Evolutionary conservation across 2,888 invertebrate genomes (phyloP).

Genomic region (Drosophila flavopinicola): DNA sequence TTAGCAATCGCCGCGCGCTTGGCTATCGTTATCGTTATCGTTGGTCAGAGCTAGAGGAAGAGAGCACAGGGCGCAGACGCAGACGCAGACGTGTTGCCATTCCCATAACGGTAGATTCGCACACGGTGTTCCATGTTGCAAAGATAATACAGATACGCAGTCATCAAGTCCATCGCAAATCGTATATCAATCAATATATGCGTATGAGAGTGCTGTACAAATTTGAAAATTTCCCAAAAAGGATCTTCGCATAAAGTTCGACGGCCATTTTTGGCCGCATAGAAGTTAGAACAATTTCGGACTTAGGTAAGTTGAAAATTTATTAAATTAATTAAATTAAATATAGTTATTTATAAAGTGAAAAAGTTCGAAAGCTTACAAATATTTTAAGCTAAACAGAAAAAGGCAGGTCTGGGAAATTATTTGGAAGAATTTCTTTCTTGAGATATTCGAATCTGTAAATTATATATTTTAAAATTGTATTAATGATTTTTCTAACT

Average conservation of each 20-base stretch:
- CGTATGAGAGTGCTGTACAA: constrained; percentile 31
- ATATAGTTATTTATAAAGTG: no score
- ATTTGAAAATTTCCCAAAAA: constrained; percentile 12
- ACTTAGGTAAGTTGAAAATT: constrained; percentile 43
- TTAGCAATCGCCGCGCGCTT: constrained; percentile 38
- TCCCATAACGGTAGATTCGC: constrained; percentile 17
- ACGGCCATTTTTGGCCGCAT: constrained; percentile 28
- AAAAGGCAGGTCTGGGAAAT: no score
- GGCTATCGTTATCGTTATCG: constrained; percentile 39
- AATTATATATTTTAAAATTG: no score
- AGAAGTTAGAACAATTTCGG: constrained; percentile 15
- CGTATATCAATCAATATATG: no score
- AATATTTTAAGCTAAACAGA: no score
- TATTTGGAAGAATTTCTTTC: no score
- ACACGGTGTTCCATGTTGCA: constrained; percentile 7
- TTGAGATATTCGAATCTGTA: no score
- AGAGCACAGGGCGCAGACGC: constrained; percentile 37
- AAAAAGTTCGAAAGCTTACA: no score
- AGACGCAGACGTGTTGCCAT: constrained; percentile 5
- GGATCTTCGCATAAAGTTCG: constrained; percentile 28
- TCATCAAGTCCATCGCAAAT: no score
- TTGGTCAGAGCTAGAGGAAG: constrained; percentile 6
- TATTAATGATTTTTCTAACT: no score
- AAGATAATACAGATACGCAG: not conserved
- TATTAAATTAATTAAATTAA: not conserved